Conservation (phyloP, 2,113 vertebrate genomes). For the Progne subis region DNA sequence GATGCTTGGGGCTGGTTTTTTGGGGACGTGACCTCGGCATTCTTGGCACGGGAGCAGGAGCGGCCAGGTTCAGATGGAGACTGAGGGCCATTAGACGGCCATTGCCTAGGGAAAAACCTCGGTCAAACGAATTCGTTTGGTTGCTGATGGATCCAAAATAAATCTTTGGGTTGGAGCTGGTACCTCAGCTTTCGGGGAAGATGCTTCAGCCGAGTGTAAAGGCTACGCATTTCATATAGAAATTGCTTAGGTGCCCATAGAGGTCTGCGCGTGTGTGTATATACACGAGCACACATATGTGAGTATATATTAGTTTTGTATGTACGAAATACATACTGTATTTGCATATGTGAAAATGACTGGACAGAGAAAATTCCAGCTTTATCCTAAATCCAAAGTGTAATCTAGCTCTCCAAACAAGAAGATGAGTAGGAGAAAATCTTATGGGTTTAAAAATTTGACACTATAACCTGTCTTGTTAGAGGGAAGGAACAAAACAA, state of each 20-base stretch:
- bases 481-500: neutral
- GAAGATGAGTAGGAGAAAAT: neutral
- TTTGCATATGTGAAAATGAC: neutral
- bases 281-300: rapidly evolving
- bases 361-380: neutral
- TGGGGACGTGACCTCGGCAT: constrained; percentile 15
- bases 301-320: rapidly evolving
- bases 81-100: neutral
- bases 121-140: neutral
- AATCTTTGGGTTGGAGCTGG: neutral
- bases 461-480: rapidly evolving
- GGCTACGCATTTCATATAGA: neutral
- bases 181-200: neutral
- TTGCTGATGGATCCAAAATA: neutral
- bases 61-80: neutral
- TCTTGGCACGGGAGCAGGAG: constrained; percentile 4
- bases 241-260: neutral
- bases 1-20: neutral
- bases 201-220: neutral
- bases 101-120: neutral
- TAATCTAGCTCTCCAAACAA: neutral
- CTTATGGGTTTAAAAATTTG: neutral
- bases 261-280: neutral
- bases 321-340: neutral
- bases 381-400: neutral